A percentile compares a stretch with the other conserved stretches of the same genome.
These are phyloP conservation scores for Alloplasta piceator DNA, from an alignment of 2,888 invertebrate species.

Conservation along the genomic window DNA sequence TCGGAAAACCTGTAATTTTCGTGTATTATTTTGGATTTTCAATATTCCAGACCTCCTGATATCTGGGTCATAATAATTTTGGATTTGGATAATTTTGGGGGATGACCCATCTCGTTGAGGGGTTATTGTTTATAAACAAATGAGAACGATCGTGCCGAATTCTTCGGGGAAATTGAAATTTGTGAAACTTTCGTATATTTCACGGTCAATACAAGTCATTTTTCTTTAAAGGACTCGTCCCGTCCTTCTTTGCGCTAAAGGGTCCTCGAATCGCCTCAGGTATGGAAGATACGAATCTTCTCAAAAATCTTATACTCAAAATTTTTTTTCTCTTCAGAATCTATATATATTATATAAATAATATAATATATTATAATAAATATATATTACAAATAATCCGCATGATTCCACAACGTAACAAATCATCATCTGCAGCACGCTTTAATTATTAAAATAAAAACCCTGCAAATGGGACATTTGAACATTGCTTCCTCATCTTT, in stretches of 20 bases:
- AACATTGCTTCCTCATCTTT: no score
- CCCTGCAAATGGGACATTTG: no score
- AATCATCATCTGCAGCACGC: no score
- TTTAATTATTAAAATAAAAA: no score
- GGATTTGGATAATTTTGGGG: neutral
- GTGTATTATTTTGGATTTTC: neutral
- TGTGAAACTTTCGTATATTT: neutral
- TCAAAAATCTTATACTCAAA: no score
- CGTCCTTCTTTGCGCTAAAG: no score
- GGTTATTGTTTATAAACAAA: no score
- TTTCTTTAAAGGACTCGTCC: neutral
- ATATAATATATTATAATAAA: neutral
- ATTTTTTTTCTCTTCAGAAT: neutral
- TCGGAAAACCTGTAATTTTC: neutral
- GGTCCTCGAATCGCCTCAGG: no score
- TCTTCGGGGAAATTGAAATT: neutral
- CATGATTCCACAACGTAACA: no score
- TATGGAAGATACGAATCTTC: no score
- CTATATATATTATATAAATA: neutral
- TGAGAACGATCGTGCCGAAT: neutral
- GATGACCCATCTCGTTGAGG: no score
- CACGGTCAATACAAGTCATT: slow-evolving; percentile 31
- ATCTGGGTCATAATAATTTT: neutral
- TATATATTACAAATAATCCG: no score
- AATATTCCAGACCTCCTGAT: neutral